Evolutionary conservation across 2,113 vertebrate species (phyloP), one percentile per base, ranked within the genome.

Genomic region (Malurus cyaneus): DNA sequence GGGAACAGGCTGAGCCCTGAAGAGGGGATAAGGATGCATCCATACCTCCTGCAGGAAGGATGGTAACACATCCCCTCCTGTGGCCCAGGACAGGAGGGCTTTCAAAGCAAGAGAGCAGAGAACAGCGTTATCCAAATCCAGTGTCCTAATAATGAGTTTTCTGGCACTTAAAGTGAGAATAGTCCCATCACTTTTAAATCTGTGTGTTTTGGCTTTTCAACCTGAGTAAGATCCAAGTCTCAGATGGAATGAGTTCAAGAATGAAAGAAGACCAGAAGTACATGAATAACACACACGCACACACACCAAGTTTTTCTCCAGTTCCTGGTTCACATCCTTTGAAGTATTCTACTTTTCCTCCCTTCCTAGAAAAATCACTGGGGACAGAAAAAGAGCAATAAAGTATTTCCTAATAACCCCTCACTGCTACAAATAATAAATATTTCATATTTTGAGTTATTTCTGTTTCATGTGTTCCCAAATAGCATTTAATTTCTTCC

Each of bases 401-500:
- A 92, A 67, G 85, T 92, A 94, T 96, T 96, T 86, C 86, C 86
- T 87, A 87, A 80, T 83, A 95, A 93, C 29, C 16, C 47, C 61
- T 90, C 62, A 77, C 42, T 81, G 79, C 72, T 80, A 84, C 49
- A 95, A 84, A 94, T 91, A 92, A 93, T 96, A 94, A 97, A 96
- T 97, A 93, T 86, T 96, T 96, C 50, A 92, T 93, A 72, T 87
- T 88, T 89, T 49, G 64, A 77, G 82, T 87, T 96, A 91, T 96
- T 96, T 93, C 92, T 92, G 59, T 82, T 95, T 93, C 77, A 49
- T 88, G 69, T 86, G 76, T 72, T 96, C 67, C 74, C 85, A 96
- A 97, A 95, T 65, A 96, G 60, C 86, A 67, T 84, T 92, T 96
- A 93, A 96, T 95, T 96, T 88, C 49, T 93, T 92, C 78, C 25